Percentiles rank a stretch among this genome's conserved stretches.
Evolutionary conservation across 1,140 invertebrate genomes (phyloP).

Genomic region (Zaprionus camerounensis): DNA sequence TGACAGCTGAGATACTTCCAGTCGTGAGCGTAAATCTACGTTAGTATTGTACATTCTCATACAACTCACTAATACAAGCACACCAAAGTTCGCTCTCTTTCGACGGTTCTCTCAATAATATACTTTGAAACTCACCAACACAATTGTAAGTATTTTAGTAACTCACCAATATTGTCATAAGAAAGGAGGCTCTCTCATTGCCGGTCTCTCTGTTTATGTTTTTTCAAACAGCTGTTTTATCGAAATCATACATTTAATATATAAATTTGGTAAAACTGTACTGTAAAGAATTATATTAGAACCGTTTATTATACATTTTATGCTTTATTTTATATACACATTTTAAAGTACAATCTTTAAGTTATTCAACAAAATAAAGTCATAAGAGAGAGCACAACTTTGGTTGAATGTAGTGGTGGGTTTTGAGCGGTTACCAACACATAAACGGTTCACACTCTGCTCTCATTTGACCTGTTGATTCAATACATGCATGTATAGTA

Average conservation of each 20-base stretch:
- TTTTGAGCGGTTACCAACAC: not conserved
- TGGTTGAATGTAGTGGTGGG: not conserved
- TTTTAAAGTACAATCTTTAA: too few relatives aligned
- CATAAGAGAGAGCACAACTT: not conserved
- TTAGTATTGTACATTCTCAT: not conserved
- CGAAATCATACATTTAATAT: not conserved
- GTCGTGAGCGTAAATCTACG: not conserved
- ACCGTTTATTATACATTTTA: too few relatives aligned
- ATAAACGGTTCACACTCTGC: not conserved
- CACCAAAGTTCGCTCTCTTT: not conserved
- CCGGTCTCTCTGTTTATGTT: not conserved
- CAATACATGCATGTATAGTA: not conserved
- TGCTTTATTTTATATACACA: too few relatives aligned
- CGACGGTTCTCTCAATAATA: not conserved
- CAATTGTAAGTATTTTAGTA: not conserved
- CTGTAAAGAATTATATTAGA: too few relatives aligned
- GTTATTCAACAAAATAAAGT: not conserved
- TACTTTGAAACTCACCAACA: too few relatives aligned
- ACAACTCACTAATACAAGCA: not conserved
- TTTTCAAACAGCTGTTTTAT: not conserved
- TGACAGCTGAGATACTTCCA: not conserved
- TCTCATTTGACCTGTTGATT: slow-evolving; percentile 1
- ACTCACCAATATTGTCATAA: not conserved
- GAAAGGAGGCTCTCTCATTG: not conserved
- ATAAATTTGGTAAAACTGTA: not conserved